Evolutionary conservation across 2,797 vertebrate genomes (phyloP), one percentile per base, ranked within the genome.

Genomic region (Huso huso): DNA sequence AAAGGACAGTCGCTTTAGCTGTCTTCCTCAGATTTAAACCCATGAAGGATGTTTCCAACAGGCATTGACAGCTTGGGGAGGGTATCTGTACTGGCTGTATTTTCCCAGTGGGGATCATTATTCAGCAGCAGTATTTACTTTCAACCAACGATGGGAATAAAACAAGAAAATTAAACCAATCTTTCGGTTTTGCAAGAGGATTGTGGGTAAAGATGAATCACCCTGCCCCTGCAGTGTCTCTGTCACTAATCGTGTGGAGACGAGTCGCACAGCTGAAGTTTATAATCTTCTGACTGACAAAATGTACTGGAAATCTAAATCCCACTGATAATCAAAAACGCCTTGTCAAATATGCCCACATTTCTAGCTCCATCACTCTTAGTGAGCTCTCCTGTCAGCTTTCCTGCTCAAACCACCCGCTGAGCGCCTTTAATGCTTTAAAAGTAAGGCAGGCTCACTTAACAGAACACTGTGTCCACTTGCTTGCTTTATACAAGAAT

Each of bases 251-350:
- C 55, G 12, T 4, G 55, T 6, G 11, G 55, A 58, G 13, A n/a
- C 1, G 12, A 58, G 9, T n/a, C 55, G 7, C 13, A 58, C 10
- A 58, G 55, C 55, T 58, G 55, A 10, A 58, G 6, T 58, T 10
- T 58, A 58, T 58, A 58, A 58, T 58, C 55, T 58, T 58, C 55
- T 58, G 55, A 58, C 11, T 58, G 55, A 58, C 55, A 58, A 58
- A 58, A 58, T 58, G 12, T 58, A 13, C 55, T n/a, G 3, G 11
- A 58, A n/a, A 58, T 13, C 55, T 58, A 58, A 58, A 58, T 58
- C 6, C 23, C n/a, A 13, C 55, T 8, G 10, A 58, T 58, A 58
- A 58, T 58, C 12, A n/a, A 58, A 58, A 58, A 10, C 12, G 12
- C 13, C 55, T 58, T 58, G 55, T 58, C 55, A 58, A 13, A 58